These are phyloP conservation scores for Trichopoda pennipes DNA, from an alignment of 2,888 invertebrate species.

Conservation along the genomic window DNA sequence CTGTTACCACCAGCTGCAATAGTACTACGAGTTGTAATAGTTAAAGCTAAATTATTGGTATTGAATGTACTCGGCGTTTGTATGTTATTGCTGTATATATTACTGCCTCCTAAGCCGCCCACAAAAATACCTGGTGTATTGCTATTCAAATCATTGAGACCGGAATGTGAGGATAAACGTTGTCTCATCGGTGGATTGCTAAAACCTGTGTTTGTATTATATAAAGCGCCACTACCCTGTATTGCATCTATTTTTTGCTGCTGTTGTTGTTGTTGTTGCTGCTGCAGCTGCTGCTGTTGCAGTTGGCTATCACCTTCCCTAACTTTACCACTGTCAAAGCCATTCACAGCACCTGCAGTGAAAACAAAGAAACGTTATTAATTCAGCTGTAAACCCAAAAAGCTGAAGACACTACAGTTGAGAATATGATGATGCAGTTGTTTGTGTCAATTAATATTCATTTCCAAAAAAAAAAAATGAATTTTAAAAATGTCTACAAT, in stretches of 20 bases:
- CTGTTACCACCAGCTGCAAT: neutral
- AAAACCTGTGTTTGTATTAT: constrained; percentile 40
- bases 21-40: constrained; percentile 2
- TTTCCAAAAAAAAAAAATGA: neutral
- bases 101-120: constrained; percentile 65
- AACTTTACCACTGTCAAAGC: constrained; percentile 50
- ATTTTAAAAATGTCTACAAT: neutral
- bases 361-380: neutral
- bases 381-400: neutral
- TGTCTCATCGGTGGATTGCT: constrained; percentile 61
- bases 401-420: neutral
- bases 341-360: constrained; percentile 59
- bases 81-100: constrained; percentile 62
- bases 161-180: constrained; percentile 62
- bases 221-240: constrained; percentile 40
- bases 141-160: constrained; percentile 62
- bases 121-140: constrained; percentile 61
- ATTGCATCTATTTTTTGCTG: constrained; percentile 49
- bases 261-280: constrained; percentile 51
- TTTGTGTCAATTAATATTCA: neutral
- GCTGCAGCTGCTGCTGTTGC: constrained; percentile 47
- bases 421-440: neutral
- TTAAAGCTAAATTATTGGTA: constrained; percentile 45
- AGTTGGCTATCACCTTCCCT: constrained; percentile 57
- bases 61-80: constrained; percentile 64